Base-by-base conservation (phyloP, 2,888 invertebrate species). In the Conops quadrifasciatus region DNA sequence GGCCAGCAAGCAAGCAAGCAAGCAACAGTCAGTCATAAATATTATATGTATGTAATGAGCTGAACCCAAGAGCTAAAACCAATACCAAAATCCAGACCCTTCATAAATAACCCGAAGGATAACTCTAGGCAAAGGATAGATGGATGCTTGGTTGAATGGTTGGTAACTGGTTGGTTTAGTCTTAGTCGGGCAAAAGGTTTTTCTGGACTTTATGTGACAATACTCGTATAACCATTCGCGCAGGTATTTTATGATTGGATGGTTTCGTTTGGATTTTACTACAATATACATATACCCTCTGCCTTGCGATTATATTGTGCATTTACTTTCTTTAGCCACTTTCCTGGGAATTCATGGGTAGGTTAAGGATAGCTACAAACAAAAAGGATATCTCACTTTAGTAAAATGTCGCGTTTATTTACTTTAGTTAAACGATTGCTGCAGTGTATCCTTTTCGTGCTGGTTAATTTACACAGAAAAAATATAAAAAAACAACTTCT, bases 311-410 rank as follows among this genome's bases (percentile, higher is more conserved):
- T 21, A 30, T 7, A n/a, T 26, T 36, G 24, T 24, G 19, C 47
- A 30, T 9, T 36, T 36, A 36, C 9, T 36, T 36, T 7, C 5
- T 36, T 36, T 4, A 9, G 4, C 9, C 36, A 36, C 36, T 36
- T 36, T 36, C 36, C 9, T 36, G 4, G 36, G 36, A 36, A 36
- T 36, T 36, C 36, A 19, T 15, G 15, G 59, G 30, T 59, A 36
- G 24, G 36, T 30, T 70, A 72, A 72, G 74, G 74, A 72, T 73
- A 51, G 16, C 49, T 51, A 16, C 36, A 36, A 51, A 59, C 58
- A 30, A 80, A 80, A 81, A 82, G 80, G 82, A 80, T 81, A 81
- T 79, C 80, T 80, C 79, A 19, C 78, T 78, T 81, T 9, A 7
- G 4, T 36, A 74, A 79, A 80, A 77, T 77, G 79, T 75, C 80